Conservation (phyloP, 92 coral and sea anemone genomes). For the Blastomussa wellsi region DNA sequence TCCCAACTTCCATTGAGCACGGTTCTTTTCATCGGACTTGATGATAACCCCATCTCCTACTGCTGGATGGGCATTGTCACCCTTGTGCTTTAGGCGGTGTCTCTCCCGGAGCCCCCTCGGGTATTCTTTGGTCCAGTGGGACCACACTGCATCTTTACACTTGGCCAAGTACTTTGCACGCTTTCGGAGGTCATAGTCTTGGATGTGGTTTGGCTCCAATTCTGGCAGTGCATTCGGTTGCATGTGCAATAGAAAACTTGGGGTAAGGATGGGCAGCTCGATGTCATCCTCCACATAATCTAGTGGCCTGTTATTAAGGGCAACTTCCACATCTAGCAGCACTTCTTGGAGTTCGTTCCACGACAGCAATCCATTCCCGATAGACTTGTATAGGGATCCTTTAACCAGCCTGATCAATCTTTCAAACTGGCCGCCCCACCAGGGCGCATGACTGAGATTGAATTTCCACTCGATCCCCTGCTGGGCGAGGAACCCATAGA, state of each 20-base stretch:
- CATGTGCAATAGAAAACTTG: conserved; percentile 23
- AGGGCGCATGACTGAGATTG: too few species aligned
- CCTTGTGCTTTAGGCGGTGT: conserved; percentile 25
- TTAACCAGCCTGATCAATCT: conserved; percentile 25
- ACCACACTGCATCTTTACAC: conserved; percentile 41
- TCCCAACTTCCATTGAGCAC: conserved; percentile 36
- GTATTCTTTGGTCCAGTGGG: conserved; percentile 35
- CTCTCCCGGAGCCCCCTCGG: conserved; percentile 35
- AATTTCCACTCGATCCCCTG: too few species aligned
- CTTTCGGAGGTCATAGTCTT: conserved; percentile 27
- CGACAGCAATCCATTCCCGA: conserved; percentile 25
- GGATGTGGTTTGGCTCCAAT: conserved; percentile 26
- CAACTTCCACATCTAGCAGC: conserved; percentile 23
- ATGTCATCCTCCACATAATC: conserved; percentile 33
- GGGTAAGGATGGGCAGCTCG: conserved; percentile 39
- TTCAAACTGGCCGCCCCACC: too few species aligned
- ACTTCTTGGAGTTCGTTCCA: conserved; percentile 29
- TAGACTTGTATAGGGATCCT: conserved; percentile 19
- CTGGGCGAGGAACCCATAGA: conserved; percentile 7
- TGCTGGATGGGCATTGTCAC: conserved; percentile 5
- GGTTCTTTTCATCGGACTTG: too few species aligned
- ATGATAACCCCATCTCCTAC: conserved; percentile 43
- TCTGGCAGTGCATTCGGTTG: conserved; percentile 37
- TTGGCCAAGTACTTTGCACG: conserved; percentile 22
- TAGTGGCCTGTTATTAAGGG: conserved; percentile 30